A percentile compares a stretch with the other conserved stretches of the same genome.
These are phyloP conservation scores for Stratiomys singularior DNA, from an alignment of 2,888 invertebrate genomes.

Conservation along the genomic window DNA sequence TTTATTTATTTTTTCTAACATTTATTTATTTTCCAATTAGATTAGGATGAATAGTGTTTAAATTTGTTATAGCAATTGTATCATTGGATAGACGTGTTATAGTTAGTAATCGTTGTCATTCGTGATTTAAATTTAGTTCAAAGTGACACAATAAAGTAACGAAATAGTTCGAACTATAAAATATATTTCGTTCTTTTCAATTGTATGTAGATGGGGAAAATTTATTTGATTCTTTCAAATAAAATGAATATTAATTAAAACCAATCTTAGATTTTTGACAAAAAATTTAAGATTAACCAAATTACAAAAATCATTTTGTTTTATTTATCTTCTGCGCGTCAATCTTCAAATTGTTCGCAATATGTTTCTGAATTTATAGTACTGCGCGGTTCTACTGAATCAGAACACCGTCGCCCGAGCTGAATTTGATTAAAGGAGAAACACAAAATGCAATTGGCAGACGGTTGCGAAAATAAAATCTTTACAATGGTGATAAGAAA, in stretches of 20 bases:
- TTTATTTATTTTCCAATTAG: background rate
- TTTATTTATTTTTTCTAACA: background rate
- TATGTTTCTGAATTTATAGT: no score
- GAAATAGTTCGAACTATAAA: background rate
- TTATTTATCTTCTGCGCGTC: no score
- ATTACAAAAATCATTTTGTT: no score
- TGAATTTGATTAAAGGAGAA: no score
- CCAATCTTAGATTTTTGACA: constrained; percentile 8
- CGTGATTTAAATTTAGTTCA: background rate
- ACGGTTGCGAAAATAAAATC: no score
- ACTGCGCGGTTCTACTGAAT: no score
- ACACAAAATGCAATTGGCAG: no score
- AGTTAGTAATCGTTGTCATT: background rate
- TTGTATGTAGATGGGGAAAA: background rate
- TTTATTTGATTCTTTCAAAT: background rate
- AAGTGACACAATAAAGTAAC: background rate
- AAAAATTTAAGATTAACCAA: background rate
- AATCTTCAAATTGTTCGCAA: no score
- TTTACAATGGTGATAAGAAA: no score
- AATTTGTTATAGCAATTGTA: background rate
- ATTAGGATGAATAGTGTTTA: background rate
- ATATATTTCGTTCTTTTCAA: background rate
- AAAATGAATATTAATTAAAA: background rate
- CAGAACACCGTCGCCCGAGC: no score
- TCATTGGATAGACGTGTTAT: background rate